These are phyloP conservation scores for Coluber constrictor DNA, from an alignment of 2,797 vertebrate species.

Conservation along the genomic window DNA sequence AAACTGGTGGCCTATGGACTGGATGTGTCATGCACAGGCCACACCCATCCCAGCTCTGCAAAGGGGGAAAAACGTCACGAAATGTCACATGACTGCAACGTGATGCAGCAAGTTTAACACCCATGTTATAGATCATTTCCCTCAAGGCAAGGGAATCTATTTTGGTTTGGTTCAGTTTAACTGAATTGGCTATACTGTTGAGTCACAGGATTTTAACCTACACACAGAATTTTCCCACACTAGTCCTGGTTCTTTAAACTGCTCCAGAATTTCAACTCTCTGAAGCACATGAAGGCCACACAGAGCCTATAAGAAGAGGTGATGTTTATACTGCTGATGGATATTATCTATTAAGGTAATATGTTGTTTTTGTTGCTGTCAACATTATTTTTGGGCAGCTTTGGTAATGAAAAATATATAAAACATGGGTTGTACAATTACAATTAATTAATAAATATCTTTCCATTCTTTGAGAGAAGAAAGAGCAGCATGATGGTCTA, in stretches of 20 bases:
- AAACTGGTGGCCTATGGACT: neutral
- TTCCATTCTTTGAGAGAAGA: neutral
- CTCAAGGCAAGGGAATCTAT: neutral
- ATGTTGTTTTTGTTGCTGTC: neutral
- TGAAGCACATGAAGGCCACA: neutral
- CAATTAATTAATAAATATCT: neutral
- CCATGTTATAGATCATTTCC: neutral
- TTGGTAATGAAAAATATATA: neutral
- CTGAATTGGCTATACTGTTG: neutral
- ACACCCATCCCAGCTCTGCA: neutral
- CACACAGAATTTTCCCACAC: neutral
- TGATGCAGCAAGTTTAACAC: too few relatives aligned
- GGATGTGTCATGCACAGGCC: neutral
- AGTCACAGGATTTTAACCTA: neutral
- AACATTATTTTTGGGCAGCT: neutral
- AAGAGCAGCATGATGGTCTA: neutral
- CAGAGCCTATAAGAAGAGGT: neutral
- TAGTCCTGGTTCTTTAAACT: neutral
- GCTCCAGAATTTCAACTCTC: too few relatives aligned
- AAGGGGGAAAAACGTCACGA: neutral
- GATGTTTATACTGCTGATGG: neutral
- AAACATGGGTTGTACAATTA: neutral
- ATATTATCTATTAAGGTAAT: neutral
- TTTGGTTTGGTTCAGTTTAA: neutral
- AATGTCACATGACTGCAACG: neutral